Conservation (phyloP, 2,797 vertebrate genomes). For the Prionace glauca region DNA sequence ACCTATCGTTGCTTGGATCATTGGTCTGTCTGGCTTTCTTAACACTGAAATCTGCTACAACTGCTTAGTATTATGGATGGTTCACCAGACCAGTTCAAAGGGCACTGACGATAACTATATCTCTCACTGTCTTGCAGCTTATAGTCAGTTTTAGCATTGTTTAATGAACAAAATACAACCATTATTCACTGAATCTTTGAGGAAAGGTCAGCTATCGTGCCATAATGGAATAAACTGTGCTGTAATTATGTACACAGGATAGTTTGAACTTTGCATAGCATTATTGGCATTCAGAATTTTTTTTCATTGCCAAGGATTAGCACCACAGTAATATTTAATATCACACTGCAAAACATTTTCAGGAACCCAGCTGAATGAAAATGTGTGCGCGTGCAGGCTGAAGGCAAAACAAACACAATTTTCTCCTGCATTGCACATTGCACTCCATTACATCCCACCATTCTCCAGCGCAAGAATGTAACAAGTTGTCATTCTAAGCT, state of each 20-base stretch:
- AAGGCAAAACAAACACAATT: not conserved
- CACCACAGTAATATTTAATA: not conserved
- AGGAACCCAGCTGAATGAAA: not conserved
- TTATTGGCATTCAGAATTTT: not conserved
- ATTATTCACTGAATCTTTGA: not conserved
- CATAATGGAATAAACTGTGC: not conserved
- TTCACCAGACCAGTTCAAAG: not conserved
- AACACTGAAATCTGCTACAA: not conserved
- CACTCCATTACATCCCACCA: not conserved
- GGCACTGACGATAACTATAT: not conserved
- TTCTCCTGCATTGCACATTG: not conserved
- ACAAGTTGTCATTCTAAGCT: not conserved
- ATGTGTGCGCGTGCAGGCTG: not conserved
- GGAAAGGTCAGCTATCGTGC: not conserved
- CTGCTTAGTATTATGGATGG: not conserved
- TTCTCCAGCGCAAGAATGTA: not conserved
- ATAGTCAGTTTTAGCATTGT: not conserved
- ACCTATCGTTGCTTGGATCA: not conserved
- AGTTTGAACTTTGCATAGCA: not conserved
- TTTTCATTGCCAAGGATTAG: not conserved
- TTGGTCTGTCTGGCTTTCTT: not conserved
- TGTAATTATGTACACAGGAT: not conserved
- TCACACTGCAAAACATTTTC: not conserved
- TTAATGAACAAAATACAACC: not conserved
- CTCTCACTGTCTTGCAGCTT: not conserved